phyloP scores from a whole-genome alignment of 1,140 invertebrate genomes.

The Drosophila baimaii region DNA sequence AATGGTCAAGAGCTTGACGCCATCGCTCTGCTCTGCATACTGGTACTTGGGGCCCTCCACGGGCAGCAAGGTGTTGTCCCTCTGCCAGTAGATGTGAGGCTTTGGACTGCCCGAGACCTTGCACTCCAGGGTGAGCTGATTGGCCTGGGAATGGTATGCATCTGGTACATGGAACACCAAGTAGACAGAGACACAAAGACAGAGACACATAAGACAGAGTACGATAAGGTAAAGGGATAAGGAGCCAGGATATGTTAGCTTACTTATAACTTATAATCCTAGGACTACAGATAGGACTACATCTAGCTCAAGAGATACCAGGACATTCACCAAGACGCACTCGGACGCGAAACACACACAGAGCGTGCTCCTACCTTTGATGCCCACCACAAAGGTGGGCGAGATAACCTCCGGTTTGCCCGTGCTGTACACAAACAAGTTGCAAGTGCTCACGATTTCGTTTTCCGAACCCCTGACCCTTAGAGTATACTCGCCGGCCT shows the following conservation, averaged over 20 bases:
- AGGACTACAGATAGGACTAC: slow-evolving; percentile 17
- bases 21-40: slow-evolving; percentile 60
- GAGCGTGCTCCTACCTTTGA: slow-evolving; percentile 74
- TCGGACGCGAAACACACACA: not conserved
- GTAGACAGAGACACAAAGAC: slow-evolving; percentile 46
- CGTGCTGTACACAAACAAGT: slow-evolving; percentile 76
- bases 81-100: slow-evolving; percentile 90
- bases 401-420: slow-evolving; percentile 66
- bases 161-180: slow-evolving; percentile 59
- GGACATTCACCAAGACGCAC: slow-evolving; percentile 53
- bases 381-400: slow-evolving; percentile 79
- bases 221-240: slow-evolving; percentile 13
- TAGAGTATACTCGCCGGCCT: slow-evolving; percentile 87
- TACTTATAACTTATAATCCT: slow-evolving; percentile 25
- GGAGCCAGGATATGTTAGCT: slow-evolving; percentile 28
- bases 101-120: slow-evolving; percentile 82
- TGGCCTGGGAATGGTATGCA: slow-evolving; percentile 76
- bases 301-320: slow-evolving; percentile 24
- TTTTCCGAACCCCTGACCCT: slow-evolving; percentile 87
- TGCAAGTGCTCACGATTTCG: slow-evolving; percentile 81
- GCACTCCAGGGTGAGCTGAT: slow-evolving; percentile 76
- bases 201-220: slow-evolving; percentile 58
- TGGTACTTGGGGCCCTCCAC: slow-evolving; percentile 85
- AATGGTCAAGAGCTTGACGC: slow-evolving; percentile 73
- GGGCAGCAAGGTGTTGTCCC: slow-evolving; percentile 88